These are phyloP conservation scores for Scaptomyza flava DNA, from an alignment of 2,888 invertebrate genomes.

Conservation along the genomic window DNA sequence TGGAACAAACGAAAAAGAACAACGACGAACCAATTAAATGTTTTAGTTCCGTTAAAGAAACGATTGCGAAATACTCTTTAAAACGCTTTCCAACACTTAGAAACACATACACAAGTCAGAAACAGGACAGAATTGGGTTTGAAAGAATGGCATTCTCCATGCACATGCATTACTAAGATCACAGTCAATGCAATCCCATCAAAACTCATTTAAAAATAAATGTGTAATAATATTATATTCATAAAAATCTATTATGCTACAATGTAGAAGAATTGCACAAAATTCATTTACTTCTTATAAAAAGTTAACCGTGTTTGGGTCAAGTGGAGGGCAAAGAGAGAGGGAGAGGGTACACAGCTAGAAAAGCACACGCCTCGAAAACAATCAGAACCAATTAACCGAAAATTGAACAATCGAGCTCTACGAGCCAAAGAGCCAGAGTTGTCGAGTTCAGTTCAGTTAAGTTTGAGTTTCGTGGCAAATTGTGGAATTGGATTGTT, in stretches of 20 bases:
- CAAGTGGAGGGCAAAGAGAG: neutral
- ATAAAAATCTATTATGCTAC: neutral
- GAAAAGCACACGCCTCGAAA: constrained; percentile 70
- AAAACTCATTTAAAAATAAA: neutral
- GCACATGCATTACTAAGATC: no score
- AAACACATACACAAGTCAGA: no score
- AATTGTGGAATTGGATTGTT: constrained; percentile 40
- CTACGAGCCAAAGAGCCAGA: neutral
- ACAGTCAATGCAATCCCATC: neutral
- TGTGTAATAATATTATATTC: neutral
- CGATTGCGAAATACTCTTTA: constrained; percentile 11
- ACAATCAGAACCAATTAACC: constrained; percentile 81
- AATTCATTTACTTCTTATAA: neutral
- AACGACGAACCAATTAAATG: constrained; percentile 23
- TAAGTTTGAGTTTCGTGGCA: constrained; percentile 27
- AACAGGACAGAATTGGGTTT: no score
- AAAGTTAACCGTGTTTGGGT: constrained; percentile 2
- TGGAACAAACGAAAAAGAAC: neutral
- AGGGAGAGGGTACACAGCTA: neutral
- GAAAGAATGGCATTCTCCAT: no score
- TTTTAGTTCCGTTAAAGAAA: neutral
- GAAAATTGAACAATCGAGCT: constrained; percentile 73
- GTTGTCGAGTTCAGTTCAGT: constrained; percentile 1
- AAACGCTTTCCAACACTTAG: no score
- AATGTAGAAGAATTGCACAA: neutral